Percentiles rank a stretch among this genome's conserved stretches.
These are phyloP conservation scores for Notolepis coatsorum DNA, from an alignment of 2,797 vertebrate species.

Conservation along the genomic window DNA sequence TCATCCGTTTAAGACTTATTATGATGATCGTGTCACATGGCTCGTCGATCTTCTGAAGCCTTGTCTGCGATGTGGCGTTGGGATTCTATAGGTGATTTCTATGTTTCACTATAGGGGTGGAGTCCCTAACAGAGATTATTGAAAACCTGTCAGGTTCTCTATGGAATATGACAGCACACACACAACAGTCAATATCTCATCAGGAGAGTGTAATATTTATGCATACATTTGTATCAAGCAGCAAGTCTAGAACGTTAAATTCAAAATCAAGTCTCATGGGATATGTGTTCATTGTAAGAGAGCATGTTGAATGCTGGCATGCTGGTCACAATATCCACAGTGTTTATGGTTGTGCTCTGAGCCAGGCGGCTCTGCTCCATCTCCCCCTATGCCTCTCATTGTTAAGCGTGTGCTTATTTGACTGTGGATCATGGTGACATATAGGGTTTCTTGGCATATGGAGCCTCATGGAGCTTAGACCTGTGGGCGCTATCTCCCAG, in stretches of 20 bases:
- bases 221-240: conserved; percentile 17
- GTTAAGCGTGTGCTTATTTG: conserved; percentile 27
- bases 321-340: conserved; percentile 25
- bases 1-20: conserved; percentile 26
- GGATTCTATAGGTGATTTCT: conserved; percentile 35
- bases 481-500: conserved; percentile 25
- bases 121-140: conserved; percentile 25
- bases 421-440: conserved; percentile 34
- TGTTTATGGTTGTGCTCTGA: conserved; percentile 15
- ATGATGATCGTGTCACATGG: conserved; percentile 26
- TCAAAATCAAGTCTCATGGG: conserved; percentile 5
- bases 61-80: conserved; percentile 24
- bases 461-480: conserved; percentile 34
- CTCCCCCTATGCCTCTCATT: conserved; percentile 9
- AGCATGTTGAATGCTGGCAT: conserved; percentile 32
- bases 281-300: conserved; percentile 19
- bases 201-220: conserved; percentile 36
- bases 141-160: conserved; percentile 62
- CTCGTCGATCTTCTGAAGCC: conserved; percentile 11
- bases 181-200: conserved; percentile 54
- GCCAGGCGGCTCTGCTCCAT: conserved; percentile 8
- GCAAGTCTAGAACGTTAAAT: conserved; percentile 6
- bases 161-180: conserved; percentile 44
- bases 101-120: conserved; percentile 38
- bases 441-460: conserved; percentile 30